A percentile compares a stretch with the other conserved stretches of the same genome.
These are phyloP conservation scores for Hippoglossus stenolepis DNA, from an alignment of 2,113 vertebrate species.

Conservation along the genomic window DNA sequence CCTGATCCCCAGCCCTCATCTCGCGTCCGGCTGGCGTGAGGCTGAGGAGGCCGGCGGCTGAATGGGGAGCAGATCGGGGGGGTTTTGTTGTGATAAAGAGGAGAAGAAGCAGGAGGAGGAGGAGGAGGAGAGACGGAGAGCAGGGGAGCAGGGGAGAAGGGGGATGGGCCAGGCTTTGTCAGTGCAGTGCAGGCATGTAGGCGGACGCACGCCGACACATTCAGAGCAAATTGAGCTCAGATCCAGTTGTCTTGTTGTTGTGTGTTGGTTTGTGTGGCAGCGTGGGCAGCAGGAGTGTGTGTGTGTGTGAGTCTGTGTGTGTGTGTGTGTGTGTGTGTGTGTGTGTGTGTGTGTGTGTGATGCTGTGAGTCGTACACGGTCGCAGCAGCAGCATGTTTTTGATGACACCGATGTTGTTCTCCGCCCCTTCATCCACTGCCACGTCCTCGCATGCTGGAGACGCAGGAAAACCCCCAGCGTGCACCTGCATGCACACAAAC, in stretches of 20 bases:
- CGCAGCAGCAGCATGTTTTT: constrained; percentile 1
- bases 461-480: not conserved
- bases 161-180: constrained; percentile 40
- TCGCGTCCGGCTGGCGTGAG: not conserved
- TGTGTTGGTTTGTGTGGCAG: constrained; percentile 19
- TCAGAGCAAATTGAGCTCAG: constrained; percentile 1
- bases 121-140: constrained; percentile 9
- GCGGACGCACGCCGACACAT: not conserved
- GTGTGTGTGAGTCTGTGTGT: constrained; percentile 11
- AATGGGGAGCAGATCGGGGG: constrained; percentile 3
- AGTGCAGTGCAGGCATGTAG: constrained; percentile 8
- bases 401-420: not conserved
- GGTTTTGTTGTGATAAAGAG: constrained; percentile 37
- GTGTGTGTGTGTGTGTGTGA: not conserved
- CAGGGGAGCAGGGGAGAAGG: not conserved
- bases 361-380: not conserved
- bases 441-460: not conserved
- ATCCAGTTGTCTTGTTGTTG: not conserved
- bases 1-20: constrained; percentile 13
- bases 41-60: no score
- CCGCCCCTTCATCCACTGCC: not conserved
- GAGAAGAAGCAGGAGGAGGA: constrained; percentile 10
- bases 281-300: not conserved
- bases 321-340: not conserved
- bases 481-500: not conserved